phyloP scores from a whole-genome alignment of 2,797 vertebrate genomes.

The Psittacula derbiana region DNA sequence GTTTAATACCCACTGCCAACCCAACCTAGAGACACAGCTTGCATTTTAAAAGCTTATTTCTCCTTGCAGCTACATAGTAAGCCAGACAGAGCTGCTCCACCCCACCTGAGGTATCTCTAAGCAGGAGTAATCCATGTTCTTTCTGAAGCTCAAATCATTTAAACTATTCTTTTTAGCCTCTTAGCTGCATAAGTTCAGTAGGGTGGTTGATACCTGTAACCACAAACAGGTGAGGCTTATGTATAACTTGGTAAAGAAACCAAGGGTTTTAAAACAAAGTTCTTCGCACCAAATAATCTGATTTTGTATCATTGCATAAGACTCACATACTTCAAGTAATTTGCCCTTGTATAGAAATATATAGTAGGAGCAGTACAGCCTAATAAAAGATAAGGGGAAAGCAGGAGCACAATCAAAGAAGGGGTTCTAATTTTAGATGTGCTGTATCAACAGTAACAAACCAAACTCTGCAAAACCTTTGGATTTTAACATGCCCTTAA shows the following conservation, averaged over 20 bases:
- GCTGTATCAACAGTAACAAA: neutral
- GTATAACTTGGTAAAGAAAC: neutral
- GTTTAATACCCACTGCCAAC: neutral
- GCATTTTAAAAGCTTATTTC: neutral
- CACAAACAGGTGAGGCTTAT: neutral
- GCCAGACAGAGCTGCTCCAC: neutral
- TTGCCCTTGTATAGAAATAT: neutral
- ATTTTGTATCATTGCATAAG: neutral
- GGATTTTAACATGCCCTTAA: neutral
- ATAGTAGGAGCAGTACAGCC: neutral
- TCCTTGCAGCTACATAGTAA: neutral
- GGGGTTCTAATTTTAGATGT: neutral
- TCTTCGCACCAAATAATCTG: neutral
- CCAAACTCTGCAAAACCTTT: neutral
- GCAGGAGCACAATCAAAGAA: neutral
- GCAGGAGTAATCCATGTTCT: neutral
- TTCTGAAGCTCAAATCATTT: neutral
- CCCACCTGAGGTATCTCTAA: fast-evolving
- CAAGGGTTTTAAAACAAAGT: neutral
- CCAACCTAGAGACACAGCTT: neutral
- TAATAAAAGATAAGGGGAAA: neutral
- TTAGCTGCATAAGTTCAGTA: neutral
- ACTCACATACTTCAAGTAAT: neutral
- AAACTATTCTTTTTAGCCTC: neutral
- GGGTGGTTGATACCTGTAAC: neutral